Conservation (phyloP, 1,140 invertebrate species). For the Pseudobourletiella spinata region DNA sequence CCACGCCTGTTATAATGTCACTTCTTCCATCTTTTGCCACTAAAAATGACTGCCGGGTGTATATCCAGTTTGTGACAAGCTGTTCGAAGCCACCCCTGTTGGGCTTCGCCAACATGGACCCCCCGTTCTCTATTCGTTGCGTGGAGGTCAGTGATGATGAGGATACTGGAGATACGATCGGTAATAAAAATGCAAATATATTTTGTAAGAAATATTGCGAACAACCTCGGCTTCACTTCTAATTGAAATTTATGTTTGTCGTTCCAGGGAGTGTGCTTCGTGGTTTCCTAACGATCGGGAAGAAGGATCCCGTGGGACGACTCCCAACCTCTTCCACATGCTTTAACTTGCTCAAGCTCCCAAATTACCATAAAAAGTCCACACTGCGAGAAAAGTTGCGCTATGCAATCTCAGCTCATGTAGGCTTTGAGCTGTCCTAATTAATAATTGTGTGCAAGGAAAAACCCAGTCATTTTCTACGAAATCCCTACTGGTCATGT, state of each 20-base stretch:
- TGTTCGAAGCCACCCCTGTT: constrained; percentile 95
- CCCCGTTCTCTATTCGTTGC: constrained; percentile 97
- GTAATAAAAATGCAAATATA: constrained; percentile 42
- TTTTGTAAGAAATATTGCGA: no score
- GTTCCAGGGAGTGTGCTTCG: constrained; percentile 78
- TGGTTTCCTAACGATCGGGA: constrained; percentile 95
- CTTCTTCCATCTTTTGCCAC: no score
- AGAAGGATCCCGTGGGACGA: constrained; percentile 88
- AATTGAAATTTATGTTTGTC: background rate
- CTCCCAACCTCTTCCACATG: constrained; percentile 98
- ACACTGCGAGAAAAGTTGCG: constrained; percentile 90
- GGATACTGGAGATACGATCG: constrained; percentile 92
- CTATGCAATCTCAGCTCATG: constrained; percentile 95
- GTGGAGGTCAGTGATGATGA: constrained; percentile 98
- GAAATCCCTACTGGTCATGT: background rate
- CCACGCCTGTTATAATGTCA: no score
- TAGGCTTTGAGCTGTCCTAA: constrained; percentile 96
- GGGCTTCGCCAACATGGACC: constrained; percentile 94
- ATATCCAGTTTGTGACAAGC: constrained; percentile 87
- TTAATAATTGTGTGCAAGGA: no score
- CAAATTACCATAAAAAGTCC: constrained; percentile 95
- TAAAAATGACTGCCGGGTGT: background rate
- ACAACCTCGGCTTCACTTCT: background rate
- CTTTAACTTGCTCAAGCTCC: constrained; percentile 96
- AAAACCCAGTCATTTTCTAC: background rate